These are phyloP conservation scores for Leuctra nigra DNA, from an alignment of 2,888 invertebrate genomes.

Conservation along the genomic window DNA sequence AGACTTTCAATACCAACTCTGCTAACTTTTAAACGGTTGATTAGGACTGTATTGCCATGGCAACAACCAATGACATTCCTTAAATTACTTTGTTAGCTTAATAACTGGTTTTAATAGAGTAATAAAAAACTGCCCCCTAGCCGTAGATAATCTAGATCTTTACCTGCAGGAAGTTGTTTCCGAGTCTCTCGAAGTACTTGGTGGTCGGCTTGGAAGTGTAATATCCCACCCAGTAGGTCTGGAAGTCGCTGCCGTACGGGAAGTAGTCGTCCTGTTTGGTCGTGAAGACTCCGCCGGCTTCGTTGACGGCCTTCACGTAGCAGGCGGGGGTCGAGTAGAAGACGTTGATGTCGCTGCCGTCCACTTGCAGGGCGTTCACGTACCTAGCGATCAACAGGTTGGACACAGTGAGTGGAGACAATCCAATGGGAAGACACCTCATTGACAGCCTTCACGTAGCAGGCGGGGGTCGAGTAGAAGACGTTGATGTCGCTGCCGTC, in stretches of 20 bases:
- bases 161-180: constrained; percentile 34
- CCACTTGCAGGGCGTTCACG: constrained; percentile 55
- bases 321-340: constrained; percentile 38
- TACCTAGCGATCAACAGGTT: constrained; percentile 53
- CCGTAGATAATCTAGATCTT: too few relatives aligned
- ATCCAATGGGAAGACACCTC: too few relatives aligned
- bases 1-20: too few relatives aligned
- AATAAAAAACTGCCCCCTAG: too few relatives aligned
- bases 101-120: too few relatives aligned
- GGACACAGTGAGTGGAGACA: too few relatives aligned
- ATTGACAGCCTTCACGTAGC: constrained; percentile 37
- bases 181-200: constrained; percentile 33
- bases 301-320: constrained; percentile 36
- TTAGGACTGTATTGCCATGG: too few relatives aligned
- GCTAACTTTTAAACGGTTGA: too few relatives aligned
- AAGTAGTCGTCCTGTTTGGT: constrained; percentile 43
- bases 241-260: constrained; percentile 44
- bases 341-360: constrained; percentile 37
- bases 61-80: too few relatives aligned
- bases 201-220: constrained; percentile 37
- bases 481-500: constrained; percentile 39
- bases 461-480: constrained; percentile 38
- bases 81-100: too few relatives aligned
- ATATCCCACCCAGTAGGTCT: constrained; percentile 52
- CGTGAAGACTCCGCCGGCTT: constrained; percentile 36